Percentiles rank a stretch among this genome's conserved stretches.
Evolutionary conservation across 2,888 invertebrate genomes (phyloP).

Genomic region (Orthosia gothica): DNA sequence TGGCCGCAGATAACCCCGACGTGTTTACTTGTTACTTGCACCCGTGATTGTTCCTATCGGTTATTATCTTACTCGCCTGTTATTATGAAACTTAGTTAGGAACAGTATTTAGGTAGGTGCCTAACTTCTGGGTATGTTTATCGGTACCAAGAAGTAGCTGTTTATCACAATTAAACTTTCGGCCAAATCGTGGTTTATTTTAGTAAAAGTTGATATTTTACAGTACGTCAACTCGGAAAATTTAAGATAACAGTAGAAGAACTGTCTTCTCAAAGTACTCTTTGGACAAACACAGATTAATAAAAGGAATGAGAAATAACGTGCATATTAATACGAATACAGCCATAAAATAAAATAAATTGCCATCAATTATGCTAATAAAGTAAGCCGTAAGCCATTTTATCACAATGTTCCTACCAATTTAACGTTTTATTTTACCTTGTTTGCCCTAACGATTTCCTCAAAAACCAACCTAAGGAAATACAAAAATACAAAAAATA

Average conservation of each 20-base stretch:
- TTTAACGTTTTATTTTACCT: background rate
- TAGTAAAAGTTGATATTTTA: background rate
- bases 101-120: constrained; percentile 24
- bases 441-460: background rate
- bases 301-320: too few relatives aligned
- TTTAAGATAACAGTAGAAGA: background rate
- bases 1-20: constrained; percentile 81
- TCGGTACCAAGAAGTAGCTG: background rate
- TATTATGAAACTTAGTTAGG: constrained; percentile 64
- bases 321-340: too few relatives aligned
- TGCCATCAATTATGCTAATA: background rate
- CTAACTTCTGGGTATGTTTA: constrained; percentile 26
- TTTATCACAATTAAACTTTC: constrained; percentile 12
- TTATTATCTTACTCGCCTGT: constrained; percentile 76
- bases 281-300: too few relatives aligned
- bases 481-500: too few relatives aligned
- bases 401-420: background rate
- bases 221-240: background rate
- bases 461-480: background rate
- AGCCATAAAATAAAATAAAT: constrained; percentile 2
- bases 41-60: constrained; percentile 71
- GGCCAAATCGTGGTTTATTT: background rate
- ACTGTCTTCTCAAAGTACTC: too few relatives aligned
- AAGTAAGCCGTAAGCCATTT: background rate
- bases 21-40: constrained; percentile 78